Base-by-base conservation (phyloP, 2,888 invertebrate genomes). In the Neelides folsomi region DNA sequence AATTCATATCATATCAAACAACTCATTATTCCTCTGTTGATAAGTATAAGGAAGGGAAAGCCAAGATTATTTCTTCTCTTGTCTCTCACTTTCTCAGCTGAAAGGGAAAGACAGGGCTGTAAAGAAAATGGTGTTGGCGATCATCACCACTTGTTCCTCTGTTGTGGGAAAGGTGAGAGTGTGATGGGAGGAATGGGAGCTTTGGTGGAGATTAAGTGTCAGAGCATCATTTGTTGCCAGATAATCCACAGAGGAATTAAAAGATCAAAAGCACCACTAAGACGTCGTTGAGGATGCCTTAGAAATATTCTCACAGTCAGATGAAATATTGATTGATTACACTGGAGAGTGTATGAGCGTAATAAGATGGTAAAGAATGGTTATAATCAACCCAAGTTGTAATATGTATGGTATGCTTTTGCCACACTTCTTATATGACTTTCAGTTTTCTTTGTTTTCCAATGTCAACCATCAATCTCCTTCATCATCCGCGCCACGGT, bases 301-400 rank as follows among this genome's bases (percentile, higher is more conserved):
- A 47, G 49, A 40, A 52, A 52, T 55, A 53, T 55, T 55, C 55
- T 55, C 52, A 51, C 49, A 50, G 47, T 49, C 54, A 50, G 47
- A 54, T 58, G 58, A 58, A 58, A 52, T 54, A 58, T 58, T 58
- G 58, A 58, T 58, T 58, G 58, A 58, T 58, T 54, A 58, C 54
- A 27, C 38, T 38, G 38, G 19, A 16, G 41, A 46, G 20, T n/a
- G n/a, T 19, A 38, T 2, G 37, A 20, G 50, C 15, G 35, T 13
- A 49, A 18, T 49, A 19, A 19, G 15, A 42, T 12, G 16, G 16
- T 13, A 8, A 13, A 47, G 16, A 39, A 27, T 27, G 7, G 7
- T n/a, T n/a, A n/a, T n/a, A n/a, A n/a, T n/a, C n/a, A 27, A 27
- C 27, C 27, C 27, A 5, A 5, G 4, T 27, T 46, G 35, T n/a